Base-by-base conservation (phyloP, 1,140 invertebrate genomes). In the Lasaia peninsularis region DNA sequence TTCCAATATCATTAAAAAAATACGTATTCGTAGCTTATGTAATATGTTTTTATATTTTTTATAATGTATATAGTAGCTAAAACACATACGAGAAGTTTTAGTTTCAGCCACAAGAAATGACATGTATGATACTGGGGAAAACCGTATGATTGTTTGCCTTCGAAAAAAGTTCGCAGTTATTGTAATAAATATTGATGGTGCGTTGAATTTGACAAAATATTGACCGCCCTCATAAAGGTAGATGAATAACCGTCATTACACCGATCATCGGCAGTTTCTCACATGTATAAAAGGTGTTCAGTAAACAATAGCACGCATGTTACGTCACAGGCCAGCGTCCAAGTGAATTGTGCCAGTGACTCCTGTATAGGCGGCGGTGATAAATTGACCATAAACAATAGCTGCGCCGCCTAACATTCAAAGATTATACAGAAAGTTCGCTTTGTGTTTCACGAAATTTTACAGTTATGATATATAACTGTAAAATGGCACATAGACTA, bases 351-450 rank as follows among this genome's bases (percentile, higher is more conserved):
- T 71, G 67, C 71, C 59, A 56, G 53, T 62, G 65, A 59, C 61
- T 71, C 56, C 67, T 64, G 63, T 67, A 67, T 60, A 56, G 58
- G 54, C 53, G 60, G 28, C 51, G 58, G 59, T 62, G 60, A 74
- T 78, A 78, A 74, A 78, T 78, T 63, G 63, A 56, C 56, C 65
- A 69, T 68, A 76, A 71, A 76, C 75, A 78, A 78, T 76, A 65
- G 73, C 60, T 66, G 57, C 50, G 58, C 57, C 56, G 56, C 52
- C 56, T 52, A 49, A 57, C 16, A 55, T 6, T 1, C 1, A 4
- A 14, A 24, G 6, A 32, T 11, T 16, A 12, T 33, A 32, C 12
- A 11, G 14, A 31, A 16, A 12, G 31, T n/a, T 31, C 21, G 40
- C 40, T 48, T 48, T 14, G 16, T 3, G 40, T 28, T 28, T 28